Percentiles rank a stretch among this genome's conserved stretches.
These are phyloP conservation scores for Laspeyria flexula DNA, from an alignment of 2,888 invertebrate genomes.

Conservation along the genomic window DNA sequence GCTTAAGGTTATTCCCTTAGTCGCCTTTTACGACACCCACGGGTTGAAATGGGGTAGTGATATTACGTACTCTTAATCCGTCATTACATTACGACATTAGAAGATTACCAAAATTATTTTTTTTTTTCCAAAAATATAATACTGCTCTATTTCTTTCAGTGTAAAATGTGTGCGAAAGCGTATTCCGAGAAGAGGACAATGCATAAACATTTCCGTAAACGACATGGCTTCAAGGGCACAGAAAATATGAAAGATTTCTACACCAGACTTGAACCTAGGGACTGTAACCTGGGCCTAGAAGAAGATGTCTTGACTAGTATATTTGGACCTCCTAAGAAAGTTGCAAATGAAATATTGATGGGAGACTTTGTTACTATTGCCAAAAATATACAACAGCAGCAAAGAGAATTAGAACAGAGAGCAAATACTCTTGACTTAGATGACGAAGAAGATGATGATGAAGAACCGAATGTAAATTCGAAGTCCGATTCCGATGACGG, in stretches of 20 bases:
- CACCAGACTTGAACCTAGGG: slow-evolving; percentile 69
- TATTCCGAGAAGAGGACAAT: slow-evolving; percentile 79
- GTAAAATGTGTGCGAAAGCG: slow-evolving; percentile 80
- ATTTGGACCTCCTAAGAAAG: slow-evolving; percentile 70
- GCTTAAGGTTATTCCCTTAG: no score
- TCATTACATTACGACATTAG: no score
- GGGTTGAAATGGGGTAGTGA: no score
- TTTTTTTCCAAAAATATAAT: no score
- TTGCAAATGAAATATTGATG: slow-evolving; percentile 50
- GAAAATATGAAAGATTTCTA: slow-evolving; percentile 64
- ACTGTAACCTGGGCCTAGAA: slow-evolving; percentile 70
- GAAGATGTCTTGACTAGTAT: slow-evolving; percentile 70
- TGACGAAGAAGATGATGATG: slow-evolving; percentile 10
- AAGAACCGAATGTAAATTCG: slow-evolving; percentile 2
- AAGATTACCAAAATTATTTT: no score
- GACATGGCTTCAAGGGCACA: slow-evolving; percentile 66
- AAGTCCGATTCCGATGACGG: slow-evolving; percentile 27
- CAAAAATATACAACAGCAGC: slow-evolving; percentile 21
- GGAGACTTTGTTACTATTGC: slow-evolving; percentile 60
- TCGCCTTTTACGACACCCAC: no score
- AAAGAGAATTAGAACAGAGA: neutral
- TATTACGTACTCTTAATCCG: no score
- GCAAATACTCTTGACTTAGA: slow-evolving; percentile 3
- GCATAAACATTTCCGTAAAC: slow-evolving; percentile 74
- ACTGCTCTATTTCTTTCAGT: slow-evolving; percentile 72